Evolutionary conservation across 2,113 vertebrate genomes (phyloP).

Genomic region (Pteronura brasiliensis): DNA sequence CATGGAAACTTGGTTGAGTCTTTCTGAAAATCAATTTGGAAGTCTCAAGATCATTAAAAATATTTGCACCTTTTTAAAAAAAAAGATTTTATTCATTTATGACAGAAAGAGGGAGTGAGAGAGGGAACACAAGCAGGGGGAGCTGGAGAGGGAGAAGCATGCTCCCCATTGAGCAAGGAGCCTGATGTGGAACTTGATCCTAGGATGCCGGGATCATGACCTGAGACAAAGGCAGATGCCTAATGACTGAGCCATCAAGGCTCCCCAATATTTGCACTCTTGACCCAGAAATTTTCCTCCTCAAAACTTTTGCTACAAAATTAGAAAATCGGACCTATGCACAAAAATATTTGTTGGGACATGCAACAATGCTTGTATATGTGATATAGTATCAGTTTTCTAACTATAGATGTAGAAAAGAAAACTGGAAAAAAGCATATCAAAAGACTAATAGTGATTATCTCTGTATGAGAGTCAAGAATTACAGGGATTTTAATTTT

Average conservation of each 20-base stretch:
- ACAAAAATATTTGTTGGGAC: constrained; percentile 15
- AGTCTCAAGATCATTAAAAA: constrained; percentile 22
- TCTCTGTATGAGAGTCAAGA: neutral
- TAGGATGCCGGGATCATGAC: no score
- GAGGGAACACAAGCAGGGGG: no score
- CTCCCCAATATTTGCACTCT: neutral
- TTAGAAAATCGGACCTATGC: constrained; percentile 3
- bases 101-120: no score
- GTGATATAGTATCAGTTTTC: neutral
- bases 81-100: no score
- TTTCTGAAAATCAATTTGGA: constrained; percentile 14
- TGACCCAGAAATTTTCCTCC: neutral
- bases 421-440: constrained; percentile 28
- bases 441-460: neutral
- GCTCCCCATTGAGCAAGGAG: no score
- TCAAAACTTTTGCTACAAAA: neutral
- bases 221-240: no score
- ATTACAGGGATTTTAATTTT: constrained; percentile 16
- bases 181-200: no score
- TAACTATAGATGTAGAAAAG: neutral
- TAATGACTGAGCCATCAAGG: no score
- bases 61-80: neutral
- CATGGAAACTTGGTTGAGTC: neutral
- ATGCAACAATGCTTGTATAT: neutral
- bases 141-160: no score